Evolutionary conservation across 2,888 invertebrate genomes (phyloP).

Genomic region (Dromius quadrimaculatus): DNA sequence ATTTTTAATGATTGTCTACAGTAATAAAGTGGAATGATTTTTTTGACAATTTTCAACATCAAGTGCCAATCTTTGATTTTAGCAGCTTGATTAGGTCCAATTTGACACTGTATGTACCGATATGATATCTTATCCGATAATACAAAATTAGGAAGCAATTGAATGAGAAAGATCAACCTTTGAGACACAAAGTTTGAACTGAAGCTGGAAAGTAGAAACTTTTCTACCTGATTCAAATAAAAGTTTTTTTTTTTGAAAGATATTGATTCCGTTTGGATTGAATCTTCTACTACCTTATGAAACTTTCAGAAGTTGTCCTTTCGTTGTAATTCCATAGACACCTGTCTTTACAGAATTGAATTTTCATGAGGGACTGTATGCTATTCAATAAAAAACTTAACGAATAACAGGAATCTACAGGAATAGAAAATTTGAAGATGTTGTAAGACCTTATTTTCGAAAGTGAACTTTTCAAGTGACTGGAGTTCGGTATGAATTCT

Average conservation of each 20-base stretch:
- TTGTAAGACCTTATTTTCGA: constrained; percentile 33
- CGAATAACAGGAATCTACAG: constrained; percentile 40
- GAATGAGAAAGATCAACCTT: too few relatives aligned
- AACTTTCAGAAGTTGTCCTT: constrained; percentile 36
- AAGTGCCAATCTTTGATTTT: too few relatives aligned
- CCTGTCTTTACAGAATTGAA: constrained; percentile 27
- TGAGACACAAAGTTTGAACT: too few relatives aligned
- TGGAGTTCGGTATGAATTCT: constrained; percentile 36
- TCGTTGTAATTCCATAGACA: constrained; percentile 42
- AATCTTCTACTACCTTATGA: constrained; percentile 32
- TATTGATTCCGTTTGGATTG: constrained; percentile 7
- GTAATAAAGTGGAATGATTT: too few relatives aligned
- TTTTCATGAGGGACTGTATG: constrained; percentile 38
- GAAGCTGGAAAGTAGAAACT: too few relatives aligned
- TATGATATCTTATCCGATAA: too few relatives aligned
- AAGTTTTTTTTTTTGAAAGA: constrained; percentile 4
- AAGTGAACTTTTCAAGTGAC: constrained; percentile 37
- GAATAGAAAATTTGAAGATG: constrained; percentile 26
- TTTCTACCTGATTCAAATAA: constrained; percentile 29
- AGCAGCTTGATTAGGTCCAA: too few relatives aligned
- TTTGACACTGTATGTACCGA: too few relatives aligned
- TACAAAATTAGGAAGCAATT: too few relatives aligned
- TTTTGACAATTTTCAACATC: too few relatives aligned
- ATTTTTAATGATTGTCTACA: too few relatives aligned
- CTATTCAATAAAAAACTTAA: constrained; percentile 41